Conservation (phyloP, 35 echinoderm and acorn worm genomes). For the Amphiura filiformis region DNA sequence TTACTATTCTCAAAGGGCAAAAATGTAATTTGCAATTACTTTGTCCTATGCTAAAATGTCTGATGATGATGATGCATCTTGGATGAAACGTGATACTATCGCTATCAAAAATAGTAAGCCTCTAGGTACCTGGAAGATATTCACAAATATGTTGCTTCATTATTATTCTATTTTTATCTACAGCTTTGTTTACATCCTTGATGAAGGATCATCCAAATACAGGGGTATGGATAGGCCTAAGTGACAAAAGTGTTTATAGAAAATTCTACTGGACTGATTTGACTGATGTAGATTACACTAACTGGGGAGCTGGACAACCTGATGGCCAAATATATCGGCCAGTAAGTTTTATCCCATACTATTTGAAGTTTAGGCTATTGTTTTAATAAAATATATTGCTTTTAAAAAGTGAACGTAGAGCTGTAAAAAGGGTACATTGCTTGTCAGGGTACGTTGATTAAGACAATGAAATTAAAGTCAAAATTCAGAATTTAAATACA, state of each 20-base stretch:
- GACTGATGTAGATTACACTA: constrained; percentile 59
- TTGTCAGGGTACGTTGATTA: neutral
- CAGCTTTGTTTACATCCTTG: neutral
- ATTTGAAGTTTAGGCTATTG: no score
- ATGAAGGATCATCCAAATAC: neutral
- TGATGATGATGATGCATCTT: no score
- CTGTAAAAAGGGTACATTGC: neutral
- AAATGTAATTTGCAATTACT: no score
- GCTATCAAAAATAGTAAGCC: no score
- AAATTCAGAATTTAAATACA: no score
- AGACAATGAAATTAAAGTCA: no score
- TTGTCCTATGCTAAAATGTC: no score
- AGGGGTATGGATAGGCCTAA: constrained; percentile 62
- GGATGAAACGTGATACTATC: no score
- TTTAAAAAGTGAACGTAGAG: neutral
- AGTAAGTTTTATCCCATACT: neutral
- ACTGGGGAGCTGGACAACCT: constrained; percentile 65
- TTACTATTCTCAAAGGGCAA: no score
- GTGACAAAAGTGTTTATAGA: constrained; percentile 31
- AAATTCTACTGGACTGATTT: constrained; percentile 66
- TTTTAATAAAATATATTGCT: constrained; percentile 23
- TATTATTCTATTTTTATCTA: neutral
- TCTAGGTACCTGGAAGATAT: no score
- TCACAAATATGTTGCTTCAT: no score
- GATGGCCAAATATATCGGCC: constrained; percentile 18